Evolutionary conservation across 2,113 vertebrate genomes (phyloP).

Genomic region (Phylloscopus trochiloides): DNA sequence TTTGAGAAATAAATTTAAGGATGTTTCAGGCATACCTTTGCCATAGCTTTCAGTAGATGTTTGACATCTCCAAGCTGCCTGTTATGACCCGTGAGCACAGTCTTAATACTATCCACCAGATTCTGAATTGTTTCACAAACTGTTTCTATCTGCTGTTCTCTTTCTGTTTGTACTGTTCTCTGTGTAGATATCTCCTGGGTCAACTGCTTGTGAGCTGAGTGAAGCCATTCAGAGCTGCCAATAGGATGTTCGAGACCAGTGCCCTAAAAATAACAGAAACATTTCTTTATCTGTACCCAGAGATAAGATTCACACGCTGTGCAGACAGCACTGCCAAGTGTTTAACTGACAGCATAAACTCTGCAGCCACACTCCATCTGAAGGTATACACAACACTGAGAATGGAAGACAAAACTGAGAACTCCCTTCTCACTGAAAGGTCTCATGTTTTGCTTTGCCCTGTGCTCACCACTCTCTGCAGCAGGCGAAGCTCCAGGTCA

Average conservation of each 20-base stretch:
- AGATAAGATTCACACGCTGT: background rate
- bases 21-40: constrained; percentile 81
- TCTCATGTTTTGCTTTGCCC: background rate
- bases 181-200: constrained; percentile 87
- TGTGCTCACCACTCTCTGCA: constrained; percentile 89
- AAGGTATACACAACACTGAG: background rate
- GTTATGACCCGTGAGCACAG: constrained; percentile 92
- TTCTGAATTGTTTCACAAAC: constrained; percentile 92
- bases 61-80: constrained; percentile 94
- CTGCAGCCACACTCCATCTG: background rate
- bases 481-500: constrained; percentile 89
- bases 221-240: constrained; percentile 92
- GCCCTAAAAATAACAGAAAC: constrained; percentile 75
- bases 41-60: constrained; percentile 95
- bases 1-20: background rate
- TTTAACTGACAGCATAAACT: background rate
- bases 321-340: background rate
- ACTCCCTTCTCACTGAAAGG: rapidly evolving
- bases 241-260: constrained; percentile 86
- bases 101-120: constrained; percentile 94
- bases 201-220: constrained; percentile 88
- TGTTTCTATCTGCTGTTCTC: constrained; percentile 89
- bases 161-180: constrained; percentile 85
- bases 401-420: background rate
- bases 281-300: background rate